Base-by-base conservation (phyloP, 2,113 vertebrate genomes). In the Crotalus horridus region DNA sequence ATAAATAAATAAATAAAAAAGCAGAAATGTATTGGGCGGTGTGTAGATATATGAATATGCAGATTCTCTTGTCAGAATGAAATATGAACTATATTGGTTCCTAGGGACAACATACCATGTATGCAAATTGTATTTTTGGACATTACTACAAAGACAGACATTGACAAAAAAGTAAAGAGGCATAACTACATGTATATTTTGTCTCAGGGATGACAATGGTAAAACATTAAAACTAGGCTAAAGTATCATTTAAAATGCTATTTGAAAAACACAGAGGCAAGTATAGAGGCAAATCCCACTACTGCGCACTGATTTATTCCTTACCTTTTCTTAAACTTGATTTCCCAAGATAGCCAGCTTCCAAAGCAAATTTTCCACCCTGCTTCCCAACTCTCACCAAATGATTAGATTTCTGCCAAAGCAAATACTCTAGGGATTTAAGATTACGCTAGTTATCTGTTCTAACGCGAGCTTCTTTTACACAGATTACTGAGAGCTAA, bases 371-470 rank as follows among this genome's bases (percentile, higher is more conserved):
- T 85, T 89, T 81, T 91, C 43, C 88, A 81, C 86, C 1, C 90
- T 1, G 12, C 43, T 85, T 59, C 39, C 87, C 88, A 93, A 89
- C 86, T 92, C 88, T 39, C 48, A 93, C 81, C 6, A 93, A 95
- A 91, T 94, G 93, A 94, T 55, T 43, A 81, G 90, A 94, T 91
- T 94, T 64, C 88, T 92, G 89, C 93, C 46, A 91, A 56, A 90
- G 1, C 2, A 94, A 55, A 91, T 91, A 46, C 2, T n/a, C 64
- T 26, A 95, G n/a, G 9, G 24, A 90, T 88, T 95, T 94, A 56
- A 90, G 89, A 85, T 54, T 93, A 92, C 11, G 23, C 23, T 51
- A 94, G 92, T 53, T 81, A 9, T 53, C 86, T 91, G 51, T 86
- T 21, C 3, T 39, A 29, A 81, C 43, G 0, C 59, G 24, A 85